These are phyloP conservation scores for Pandemis corylana DNA, from an alignment of 2,888 invertebrate species.

Conservation along the genomic window DNA sequence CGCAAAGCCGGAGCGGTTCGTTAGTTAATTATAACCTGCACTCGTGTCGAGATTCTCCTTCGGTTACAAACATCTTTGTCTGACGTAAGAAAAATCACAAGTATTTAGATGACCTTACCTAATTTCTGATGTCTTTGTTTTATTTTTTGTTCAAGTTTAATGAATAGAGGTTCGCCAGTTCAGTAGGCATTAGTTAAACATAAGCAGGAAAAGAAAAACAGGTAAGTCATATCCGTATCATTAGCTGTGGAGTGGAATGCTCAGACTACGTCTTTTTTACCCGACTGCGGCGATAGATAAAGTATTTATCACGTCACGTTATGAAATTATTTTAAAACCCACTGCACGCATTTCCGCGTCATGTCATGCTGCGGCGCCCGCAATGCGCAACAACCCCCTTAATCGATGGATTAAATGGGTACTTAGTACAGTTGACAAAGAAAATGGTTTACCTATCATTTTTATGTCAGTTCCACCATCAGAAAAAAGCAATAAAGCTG, in stretches of 20 bases:
- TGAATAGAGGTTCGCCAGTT: neutral
- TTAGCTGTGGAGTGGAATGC: neutral
- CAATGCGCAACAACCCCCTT: neutral
- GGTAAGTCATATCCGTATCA: neutral
- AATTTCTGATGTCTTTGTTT: neutral
- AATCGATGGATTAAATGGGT: constrained; percentile 1
- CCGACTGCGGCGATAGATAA: too few species aligned
- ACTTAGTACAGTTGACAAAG: neutral
- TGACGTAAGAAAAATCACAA: neutral
- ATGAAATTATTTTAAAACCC: neutral
- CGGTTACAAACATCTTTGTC: too few species aligned
- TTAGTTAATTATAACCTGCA: too few species aligned
- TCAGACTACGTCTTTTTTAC: too few species aligned
- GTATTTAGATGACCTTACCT: neutral
- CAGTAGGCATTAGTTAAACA: too few species aligned
- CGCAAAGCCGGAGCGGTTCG: too few species aligned
- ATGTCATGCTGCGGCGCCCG: neutral
- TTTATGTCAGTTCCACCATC: too few species aligned
- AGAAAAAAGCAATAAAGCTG: too few species aligned
- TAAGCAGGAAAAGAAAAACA: neutral
- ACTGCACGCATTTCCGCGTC: neutral
- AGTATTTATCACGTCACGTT: too few species aligned
- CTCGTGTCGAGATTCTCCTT: too few species aligned
- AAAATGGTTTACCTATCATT: too few species aligned
- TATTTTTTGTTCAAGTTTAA: neutral